Evolutionary conservation across 2,797 vertebrate genomes (phyloP).

Genomic region (Lutjanus argentimaculatus): DNA sequence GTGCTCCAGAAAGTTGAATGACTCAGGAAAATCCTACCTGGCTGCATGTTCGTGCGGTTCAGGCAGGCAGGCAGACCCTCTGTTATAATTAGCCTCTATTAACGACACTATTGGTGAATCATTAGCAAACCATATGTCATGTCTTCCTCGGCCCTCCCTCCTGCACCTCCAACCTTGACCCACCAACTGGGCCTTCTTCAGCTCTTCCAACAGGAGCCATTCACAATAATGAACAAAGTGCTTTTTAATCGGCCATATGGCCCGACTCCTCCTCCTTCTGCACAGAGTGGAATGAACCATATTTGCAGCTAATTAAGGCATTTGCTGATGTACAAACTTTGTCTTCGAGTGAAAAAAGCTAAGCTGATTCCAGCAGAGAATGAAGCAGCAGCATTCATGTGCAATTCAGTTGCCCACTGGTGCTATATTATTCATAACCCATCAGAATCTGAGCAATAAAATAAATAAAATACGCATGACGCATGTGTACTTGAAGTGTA

Average conservation of each 20-base stretch:
- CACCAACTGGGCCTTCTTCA: constrained; percentile 66
- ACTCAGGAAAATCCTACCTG: constrained; percentile 58
- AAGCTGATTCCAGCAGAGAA: constrained; percentile 22
- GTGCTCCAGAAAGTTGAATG: constrained; percentile 55
- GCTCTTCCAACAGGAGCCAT: constrained; percentile 74
- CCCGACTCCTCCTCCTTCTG: constrained; percentile 68
- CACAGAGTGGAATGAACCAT: constrained; percentile 57
- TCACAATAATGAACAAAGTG: constrained; percentile 81
- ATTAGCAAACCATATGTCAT: constrained; percentile 81
- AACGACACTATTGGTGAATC: constrained; percentile 63
- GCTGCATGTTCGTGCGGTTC: constrained; percentile 28
- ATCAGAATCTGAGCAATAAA: constrained; percentile 52
- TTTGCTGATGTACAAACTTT: constrained; percentile 56
- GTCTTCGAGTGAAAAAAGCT: constrained; percentile 29
- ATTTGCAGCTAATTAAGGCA: constrained; percentile 71
- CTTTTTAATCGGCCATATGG: constrained; percentile 87
- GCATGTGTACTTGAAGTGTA: constrained; percentile 66
- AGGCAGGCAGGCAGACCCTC: constrained; percentile 20
- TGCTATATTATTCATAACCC: constrained; percentile 80
- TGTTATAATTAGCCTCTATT: constrained; percentile 69
- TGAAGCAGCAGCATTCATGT: constrained; percentile 18
- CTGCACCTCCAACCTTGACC: constrained; percentile 61
- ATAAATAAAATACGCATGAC: constrained; percentile 57
- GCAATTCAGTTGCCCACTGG: constrained; percentile 47
- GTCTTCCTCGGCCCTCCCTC: constrained; percentile 36